Base-by-base conservation (phyloP, 2,113 vertebrate species). In the Sebastes schlegelii region DNA sequence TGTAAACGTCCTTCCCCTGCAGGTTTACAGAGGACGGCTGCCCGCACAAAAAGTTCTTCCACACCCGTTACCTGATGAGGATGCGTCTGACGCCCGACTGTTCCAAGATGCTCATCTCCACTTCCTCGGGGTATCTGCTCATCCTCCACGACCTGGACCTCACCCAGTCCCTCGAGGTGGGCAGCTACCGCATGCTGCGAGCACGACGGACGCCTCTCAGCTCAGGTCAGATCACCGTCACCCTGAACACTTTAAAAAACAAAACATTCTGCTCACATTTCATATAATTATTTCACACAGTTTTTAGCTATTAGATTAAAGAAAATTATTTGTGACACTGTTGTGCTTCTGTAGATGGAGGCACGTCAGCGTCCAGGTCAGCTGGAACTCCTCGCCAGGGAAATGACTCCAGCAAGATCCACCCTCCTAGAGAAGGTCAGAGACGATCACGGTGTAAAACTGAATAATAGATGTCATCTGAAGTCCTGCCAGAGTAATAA, bases 71-170 rank as follows among this genome's bases (percentile, higher is more conserved):
- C 84, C 96, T 99, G 55, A 99, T 99, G 98, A 89, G 98, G 58
- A 99, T 99, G 98, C 97, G 98, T 46, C 94, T 99, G 93, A 99
- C 98, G 0, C 98, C 98, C 66, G 98, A 99, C 94, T 99, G 98
- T 92, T 99, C 98, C 79, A 99, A 99, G 95, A 99, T 99, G 98
- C 93, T 99, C 77, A 99, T 99, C 93, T 99, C 98, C 74, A 99
- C 98, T 0, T 99, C 98, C 51, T 99, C 98, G 49, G 98, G 98
- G 1, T 99, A 99, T 93, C 96, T 99, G 83, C 95, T 99, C 82
- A 99, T 99, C 94, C 96, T 99, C 68, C 98, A 99, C 19, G 97
- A 99, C 91, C 96, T 99, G 86, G 98, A 99, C 92, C 95, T 99
- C 74, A 99, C 98, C 4, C 99, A 99, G 88, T 98, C 98, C 60